These are phyloP conservation scores for Scolopax bukidnonensis DNA, from an alignment of 2,797 vertebrate genomes.

Conservation along the genomic window DNA sequence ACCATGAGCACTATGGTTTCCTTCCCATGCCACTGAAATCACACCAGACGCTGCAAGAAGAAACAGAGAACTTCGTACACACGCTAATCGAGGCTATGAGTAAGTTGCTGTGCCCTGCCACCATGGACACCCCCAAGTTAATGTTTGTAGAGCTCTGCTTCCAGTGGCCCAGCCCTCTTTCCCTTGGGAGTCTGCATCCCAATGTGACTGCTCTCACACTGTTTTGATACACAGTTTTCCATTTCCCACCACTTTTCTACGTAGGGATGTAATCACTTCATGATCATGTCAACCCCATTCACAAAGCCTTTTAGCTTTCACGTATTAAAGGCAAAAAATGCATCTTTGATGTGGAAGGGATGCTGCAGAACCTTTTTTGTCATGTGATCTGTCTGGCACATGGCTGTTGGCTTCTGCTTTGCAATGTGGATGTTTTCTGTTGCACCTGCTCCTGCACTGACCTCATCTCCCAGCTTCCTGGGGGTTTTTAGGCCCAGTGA, in stretches of 20 bases:
- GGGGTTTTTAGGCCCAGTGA: background rate
- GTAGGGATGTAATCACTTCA: background rate
- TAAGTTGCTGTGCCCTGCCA: conserved; percentile 75
- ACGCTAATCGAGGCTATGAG: conserved; percentile 89
- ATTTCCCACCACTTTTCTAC: background rate
- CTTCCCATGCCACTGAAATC: conserved; percentile 93
- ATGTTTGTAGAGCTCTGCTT: background rate
- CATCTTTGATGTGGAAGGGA: background rate
- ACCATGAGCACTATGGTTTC: conserved; percentile 92
- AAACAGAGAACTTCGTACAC: conserved; percentile 90
- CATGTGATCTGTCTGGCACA: background rate
- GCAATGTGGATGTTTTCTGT: background rate
- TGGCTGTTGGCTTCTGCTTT: background rate
- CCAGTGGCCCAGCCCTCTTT: background rate
- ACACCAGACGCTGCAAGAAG: conserved; percentile 90
- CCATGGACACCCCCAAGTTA: background rate
- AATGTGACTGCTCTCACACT: background rate
- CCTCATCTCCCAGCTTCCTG: too few species aligned
- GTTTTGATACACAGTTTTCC: background rate
- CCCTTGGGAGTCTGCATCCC: background rate
- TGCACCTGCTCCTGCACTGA: background rate
- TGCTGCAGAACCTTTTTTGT: background rate
- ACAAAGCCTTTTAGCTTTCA: background rate
- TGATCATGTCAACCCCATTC: background rate
- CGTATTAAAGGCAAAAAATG: background rate